Conservation (phyloP, 1,140 invertebrate species). For the Platorchestia sp. region DNA sequence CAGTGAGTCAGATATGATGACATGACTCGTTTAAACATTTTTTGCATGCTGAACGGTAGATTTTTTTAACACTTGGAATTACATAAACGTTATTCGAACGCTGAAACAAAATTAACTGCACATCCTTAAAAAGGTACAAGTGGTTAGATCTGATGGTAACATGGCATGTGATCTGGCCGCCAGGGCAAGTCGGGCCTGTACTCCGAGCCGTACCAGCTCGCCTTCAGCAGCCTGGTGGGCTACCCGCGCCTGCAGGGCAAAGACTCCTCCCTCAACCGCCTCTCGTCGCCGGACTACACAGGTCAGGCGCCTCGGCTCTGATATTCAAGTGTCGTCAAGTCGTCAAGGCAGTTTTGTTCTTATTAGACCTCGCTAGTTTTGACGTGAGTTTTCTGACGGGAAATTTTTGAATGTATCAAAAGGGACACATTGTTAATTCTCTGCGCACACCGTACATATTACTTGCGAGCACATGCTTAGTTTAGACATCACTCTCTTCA, state of each 20-base stretch:
- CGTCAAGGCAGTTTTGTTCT: not conserved
- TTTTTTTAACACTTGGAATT: no score
- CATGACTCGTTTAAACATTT: no score
- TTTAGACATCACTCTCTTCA: no score
- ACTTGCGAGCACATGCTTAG: no score
- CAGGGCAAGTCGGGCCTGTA: conserved; percentile 68
- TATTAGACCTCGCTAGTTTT: not conserved
- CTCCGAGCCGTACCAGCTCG: conserved; percentile 70
- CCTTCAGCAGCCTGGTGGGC: conserved; percentile 59
- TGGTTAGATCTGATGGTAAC: not conserved
- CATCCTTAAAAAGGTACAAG: not conserved
- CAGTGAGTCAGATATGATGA: no score
- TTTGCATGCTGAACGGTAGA: no score
- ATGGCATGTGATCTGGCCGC: no score
- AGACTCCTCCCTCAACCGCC: conserved; percentile 35
- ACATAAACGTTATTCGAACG: no score
- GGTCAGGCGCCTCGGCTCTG: not conserved
- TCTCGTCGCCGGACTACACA: conserved; percentile 39
- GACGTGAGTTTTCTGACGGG: not conserved
- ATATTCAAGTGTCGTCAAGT: no score
- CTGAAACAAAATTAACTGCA: not conserved
- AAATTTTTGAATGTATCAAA: not conserved
- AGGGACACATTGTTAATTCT: not conserved
- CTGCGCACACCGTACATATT: no score
- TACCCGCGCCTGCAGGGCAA: conserved; percentile 22